Evolutionary conservation across 2,113 vertebrate genomes (phyloP).

Genomic region (Strix aluco): DNA sequence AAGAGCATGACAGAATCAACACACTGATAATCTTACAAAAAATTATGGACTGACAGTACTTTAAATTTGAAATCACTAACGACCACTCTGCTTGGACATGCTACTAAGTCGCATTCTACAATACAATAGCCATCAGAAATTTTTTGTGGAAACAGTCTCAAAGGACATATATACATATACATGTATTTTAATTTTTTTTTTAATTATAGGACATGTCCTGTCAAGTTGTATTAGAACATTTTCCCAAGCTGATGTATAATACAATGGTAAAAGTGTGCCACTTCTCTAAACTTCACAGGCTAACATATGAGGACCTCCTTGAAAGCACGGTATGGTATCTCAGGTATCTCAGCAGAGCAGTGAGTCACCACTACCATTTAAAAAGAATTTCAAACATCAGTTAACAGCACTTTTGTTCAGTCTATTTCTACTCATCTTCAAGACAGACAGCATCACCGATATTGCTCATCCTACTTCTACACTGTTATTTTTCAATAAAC

Average conservation of each 20-base stretch:
- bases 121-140: not conserved
- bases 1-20: not conserved
- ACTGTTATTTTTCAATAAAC: not conserved
- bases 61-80: not conserved
- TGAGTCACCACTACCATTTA: not conserved
- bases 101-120: not conserved
- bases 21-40: not conserved
- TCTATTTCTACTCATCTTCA: not conserved
- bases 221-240: not conserved
- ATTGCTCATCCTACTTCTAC: accelerated
- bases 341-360: not conserved
- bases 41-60: not conserved
- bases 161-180: not conserved
- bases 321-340: too few relatives aligned
- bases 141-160: not conserved
- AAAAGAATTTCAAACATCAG: not conserved
- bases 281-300: not conserved
- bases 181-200: not conserved
- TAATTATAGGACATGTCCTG: not conserved
- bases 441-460: not conserved
- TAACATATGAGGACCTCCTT: not conserved
- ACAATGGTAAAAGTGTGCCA: not conserved
- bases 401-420: not conserved
- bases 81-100: not conserved
- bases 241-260: not conserved